Evolutionary conservation across 2,888 invertebrate species (phyloP), one percentile per base, ranked within the genome.

Genomic region (Dolichopus griseipennis): DNA sequence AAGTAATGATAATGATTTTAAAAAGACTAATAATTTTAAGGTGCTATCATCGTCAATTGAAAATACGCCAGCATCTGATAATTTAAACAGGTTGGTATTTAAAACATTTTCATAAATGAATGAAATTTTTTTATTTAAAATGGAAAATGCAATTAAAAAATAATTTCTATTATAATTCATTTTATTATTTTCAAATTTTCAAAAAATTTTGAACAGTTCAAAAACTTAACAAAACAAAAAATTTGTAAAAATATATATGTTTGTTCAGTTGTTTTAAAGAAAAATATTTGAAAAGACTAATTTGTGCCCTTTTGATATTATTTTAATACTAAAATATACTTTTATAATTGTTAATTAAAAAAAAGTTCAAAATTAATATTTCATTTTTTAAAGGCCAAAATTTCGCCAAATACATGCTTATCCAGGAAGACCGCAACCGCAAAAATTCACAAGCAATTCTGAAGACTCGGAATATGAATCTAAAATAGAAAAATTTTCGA

Each of bases 401-500:
- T 73, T 75, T 67, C 76, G 80, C 18, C 77, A 78, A 72, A 76
- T 76, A 67, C 76, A 77, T 70, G 76, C 82, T 67, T 89, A 88
- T 76, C 92, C 92, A 0, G 92, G 92, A 10, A 85, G 91, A 72
- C 91, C 91, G 12, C 86, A 90, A 74, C 86, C 89, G 3, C 85
- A 91, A 71, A 85, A 86, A 69, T 78, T 80, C 7, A 83, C 85
- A 66, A 84, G 86, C 18, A 86, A 85, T 67, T 85, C 86, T 5
- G 84, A 85, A 70, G 88, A 88, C 73, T 87, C 87, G 72, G 88
- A 88, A 76, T 88, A 87, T 74, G 90, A 91, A 78, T 91, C 90
- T 34, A 95, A 93, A 82, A 83, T 95, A 73, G 93, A 93, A 75
- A 89, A 93, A 78, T 95, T 97, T 79, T 88, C 91, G 78, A 85